Percentiles rank a stretch among this genome's conserved stretches.
Evolutionary conservation across 1,140 invertebrate species (phyloP).

Genomic region (Diuraphis noxia): DNA sequence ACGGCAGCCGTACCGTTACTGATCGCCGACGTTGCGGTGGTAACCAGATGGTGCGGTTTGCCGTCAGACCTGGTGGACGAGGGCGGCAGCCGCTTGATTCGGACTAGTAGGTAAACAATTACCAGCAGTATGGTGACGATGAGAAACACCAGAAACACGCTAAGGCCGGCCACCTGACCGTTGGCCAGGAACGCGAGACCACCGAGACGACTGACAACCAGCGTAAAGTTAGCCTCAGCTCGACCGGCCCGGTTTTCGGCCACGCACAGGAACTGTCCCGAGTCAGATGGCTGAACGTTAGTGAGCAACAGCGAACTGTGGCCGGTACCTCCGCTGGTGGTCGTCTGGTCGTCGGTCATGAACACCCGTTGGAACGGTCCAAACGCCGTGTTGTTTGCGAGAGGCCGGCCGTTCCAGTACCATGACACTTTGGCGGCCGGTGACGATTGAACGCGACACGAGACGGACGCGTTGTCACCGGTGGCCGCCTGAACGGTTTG

Average conservation of each 20-base stretch:
- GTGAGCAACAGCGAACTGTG: constrained; percentile 77
- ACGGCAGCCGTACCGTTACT: constrained; percentile 64
- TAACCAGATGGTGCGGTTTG: neutral
- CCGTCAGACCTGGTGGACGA: constrained; percentile 61
- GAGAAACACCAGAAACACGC: constrained; percentile 77
- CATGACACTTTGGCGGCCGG: constrained; percentile 82
- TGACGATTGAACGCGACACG: constrained; percentile 77
- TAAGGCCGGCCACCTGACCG: constrained; percentile 82
- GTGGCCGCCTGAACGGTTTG: constrained; percentile 76
- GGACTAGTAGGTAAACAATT: constrained; percentile 72
- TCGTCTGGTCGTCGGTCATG: constrained; percentile 76
- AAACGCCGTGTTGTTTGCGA: constrained; percentile 78
- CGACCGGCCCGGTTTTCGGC: constrained; percentile 89
- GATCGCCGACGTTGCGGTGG: constrained; percentile 58
- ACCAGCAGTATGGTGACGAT: constrained; percentile 76
- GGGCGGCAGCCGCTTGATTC: constrained; percentile 70
- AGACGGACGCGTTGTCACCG: constrained; percentile 82
- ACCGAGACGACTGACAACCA: constrained; percentile 76
- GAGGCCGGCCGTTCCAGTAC: constrained; percentile 81
- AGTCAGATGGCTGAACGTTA: constrained; percentile 84
- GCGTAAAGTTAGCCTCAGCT: constrained; percentile 87
- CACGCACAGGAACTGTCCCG: constrained; percentile 86
- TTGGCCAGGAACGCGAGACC: constrained; percentile 79
- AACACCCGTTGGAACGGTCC: constrained; percentile 79
- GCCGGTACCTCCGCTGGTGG: constrained; percentile 68